Percentiles rank a stretch among this genome's conserved stretches.
Conservation (phyloP, 2,113 vertebrate species). For the Psammodynastes pulverulentus region DNA sequence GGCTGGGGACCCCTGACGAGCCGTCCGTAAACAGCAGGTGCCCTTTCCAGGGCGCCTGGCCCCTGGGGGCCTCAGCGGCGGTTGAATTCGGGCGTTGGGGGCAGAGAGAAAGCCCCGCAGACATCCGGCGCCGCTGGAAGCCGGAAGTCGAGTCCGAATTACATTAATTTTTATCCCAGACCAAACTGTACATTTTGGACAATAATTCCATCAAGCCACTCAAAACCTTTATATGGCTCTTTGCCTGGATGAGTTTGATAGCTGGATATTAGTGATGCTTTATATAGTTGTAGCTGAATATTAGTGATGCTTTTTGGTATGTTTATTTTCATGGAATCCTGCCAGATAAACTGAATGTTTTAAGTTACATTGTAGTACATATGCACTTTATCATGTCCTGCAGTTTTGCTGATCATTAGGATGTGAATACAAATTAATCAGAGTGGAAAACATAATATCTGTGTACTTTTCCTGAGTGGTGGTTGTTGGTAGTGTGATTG, state of each 20-base stretch:
- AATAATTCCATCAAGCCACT: neutral
- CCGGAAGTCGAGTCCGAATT: no score
- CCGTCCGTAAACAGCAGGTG: no score
- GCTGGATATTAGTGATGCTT: no score
- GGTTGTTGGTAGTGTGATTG: neutral
- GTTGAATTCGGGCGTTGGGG: no score
- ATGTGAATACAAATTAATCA: neutral
- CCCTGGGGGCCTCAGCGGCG: no score
- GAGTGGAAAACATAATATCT: neutral
- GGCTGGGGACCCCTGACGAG: no score
- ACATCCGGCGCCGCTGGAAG: no score
- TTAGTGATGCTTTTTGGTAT: neutral
- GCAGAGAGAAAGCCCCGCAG: no score
- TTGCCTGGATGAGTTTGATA: neutral
- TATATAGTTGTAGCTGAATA: neutral
- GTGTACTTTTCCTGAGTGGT: neutral
- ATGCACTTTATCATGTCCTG: neutral
- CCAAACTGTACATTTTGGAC: neutral
- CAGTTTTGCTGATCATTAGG: neutral
- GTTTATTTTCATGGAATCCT: neutral
- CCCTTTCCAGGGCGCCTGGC: no score
- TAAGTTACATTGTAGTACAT: neutral
- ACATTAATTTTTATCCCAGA: neutral
- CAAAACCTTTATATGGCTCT: neutral
- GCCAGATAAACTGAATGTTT: neutral